phyloP scores from a whole-genome alignment of 92 coral and sea anemone genomes.

The Heteractis magnifica region DNA sequence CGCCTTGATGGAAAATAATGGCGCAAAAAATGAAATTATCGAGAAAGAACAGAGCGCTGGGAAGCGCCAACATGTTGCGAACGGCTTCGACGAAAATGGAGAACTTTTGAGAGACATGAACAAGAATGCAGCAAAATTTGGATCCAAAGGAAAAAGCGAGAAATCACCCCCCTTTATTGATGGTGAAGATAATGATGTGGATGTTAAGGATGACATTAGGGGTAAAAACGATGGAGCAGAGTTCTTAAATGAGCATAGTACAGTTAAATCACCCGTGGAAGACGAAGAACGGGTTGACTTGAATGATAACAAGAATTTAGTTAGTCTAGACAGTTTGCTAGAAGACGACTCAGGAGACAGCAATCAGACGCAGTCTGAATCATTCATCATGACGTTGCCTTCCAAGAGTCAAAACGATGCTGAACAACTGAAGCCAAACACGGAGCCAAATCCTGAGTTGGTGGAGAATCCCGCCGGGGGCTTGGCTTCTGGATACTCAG shows the following conservation, averaged over 20 bases:
- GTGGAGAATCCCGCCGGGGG: background rate
- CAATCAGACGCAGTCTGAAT: background rate
- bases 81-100: background rate
- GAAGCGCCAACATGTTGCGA: background rate
- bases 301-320: background rate
- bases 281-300: background rate
- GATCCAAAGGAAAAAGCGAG: background rate
- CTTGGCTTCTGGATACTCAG: background rate
- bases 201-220: background rate
- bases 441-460: background rate
- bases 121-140: background rate
- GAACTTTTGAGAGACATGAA: background rate
- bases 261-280: background rate
- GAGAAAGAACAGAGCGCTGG: slow-evolving; percentile 6
- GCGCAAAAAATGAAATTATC: background rate
- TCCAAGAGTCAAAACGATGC: background rate
- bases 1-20: background rate
- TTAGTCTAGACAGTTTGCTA: slow-evolving; percentile 7
- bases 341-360: slow-evolving; percentile 4
- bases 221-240: background rate
- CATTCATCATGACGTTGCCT: background rate
- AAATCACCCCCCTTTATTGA: background rate
- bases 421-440: background rate
- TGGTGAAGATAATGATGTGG: slow-evolving; percentile 1
- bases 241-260: background rate